A percentile compares a stretch with the other conserved stretches of the same genome.
Evolutionary conservation across 2,888 invertebrate species (phyloP).

Genomic region (Leucophenga maculata): DNA sequence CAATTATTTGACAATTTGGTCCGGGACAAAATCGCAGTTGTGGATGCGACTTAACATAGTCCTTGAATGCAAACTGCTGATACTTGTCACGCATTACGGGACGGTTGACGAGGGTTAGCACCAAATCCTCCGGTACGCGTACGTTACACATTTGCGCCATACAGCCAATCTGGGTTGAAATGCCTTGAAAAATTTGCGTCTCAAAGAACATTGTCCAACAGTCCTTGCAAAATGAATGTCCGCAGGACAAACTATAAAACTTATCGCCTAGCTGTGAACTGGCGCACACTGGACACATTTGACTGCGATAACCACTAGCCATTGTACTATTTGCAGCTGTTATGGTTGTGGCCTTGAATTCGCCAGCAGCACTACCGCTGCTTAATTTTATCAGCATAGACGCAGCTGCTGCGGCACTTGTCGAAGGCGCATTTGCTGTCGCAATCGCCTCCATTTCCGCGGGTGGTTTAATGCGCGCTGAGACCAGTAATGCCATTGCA

Average conservation of each 20-base stretch:
- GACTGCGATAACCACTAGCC: conserved; percentile 49
- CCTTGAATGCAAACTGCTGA: conserved; percentile 95
- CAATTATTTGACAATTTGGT: conserved; percentile 93
- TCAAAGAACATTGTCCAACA: conserved; percentile 98
- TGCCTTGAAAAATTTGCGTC: conserved; percentile 91
- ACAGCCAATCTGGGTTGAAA: conserved; percentile 91
- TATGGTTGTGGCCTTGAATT: conserved; percentile 37
- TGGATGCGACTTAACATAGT: conserved; percentile 95
- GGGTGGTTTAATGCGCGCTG: conserved; percentile 76
- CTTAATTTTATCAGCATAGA: conserved; percentile 47
- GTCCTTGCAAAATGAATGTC: conserved; percentile 94
- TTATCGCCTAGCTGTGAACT: conserved; percentile 78
- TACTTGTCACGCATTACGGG: conserved; percentile 91
- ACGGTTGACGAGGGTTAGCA: conserved; percentile 86
- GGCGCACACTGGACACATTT: conserved; percentile 87
- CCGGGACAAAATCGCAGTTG: conserved; percentile 95
- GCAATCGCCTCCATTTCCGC: conserved; percentile 31
- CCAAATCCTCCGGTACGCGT: conserved; percentile 96
- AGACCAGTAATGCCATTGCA: conserved; percentile 78
- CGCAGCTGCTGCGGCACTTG: conserved; percentile 46
- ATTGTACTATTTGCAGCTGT: conserved; percentile 40
- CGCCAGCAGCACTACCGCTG: conserved; percentile 26
- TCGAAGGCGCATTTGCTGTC: conserved; percentile 48
- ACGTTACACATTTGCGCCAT: conserved; percentile 97
- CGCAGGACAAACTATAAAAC: conserved; percentile 88